Conservation (phyloP, 1,140 invertebrate species). For the Drosophila pandora region DNA sequence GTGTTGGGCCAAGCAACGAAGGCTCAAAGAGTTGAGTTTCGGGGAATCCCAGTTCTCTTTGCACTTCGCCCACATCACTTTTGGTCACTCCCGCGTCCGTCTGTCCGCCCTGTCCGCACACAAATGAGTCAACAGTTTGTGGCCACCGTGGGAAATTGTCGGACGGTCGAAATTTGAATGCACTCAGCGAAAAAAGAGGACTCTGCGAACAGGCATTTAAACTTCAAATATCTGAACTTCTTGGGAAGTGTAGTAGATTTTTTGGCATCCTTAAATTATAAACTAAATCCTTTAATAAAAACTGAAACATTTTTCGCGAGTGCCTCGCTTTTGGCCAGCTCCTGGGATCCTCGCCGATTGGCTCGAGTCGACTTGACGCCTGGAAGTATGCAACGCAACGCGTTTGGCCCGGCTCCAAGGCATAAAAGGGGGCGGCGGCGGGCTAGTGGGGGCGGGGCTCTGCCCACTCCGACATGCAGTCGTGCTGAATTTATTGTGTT, state of each 20-base stretch:
- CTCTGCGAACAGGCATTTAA: too few species aligned
- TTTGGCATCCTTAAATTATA: not conserved
- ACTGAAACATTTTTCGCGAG: not conserved
- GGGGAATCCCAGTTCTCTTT: constrained; percentile 40
- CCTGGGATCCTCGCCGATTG: constrained; percentile 38
- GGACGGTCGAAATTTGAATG: constrained; percentile 1
- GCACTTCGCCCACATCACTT: constrained; percentile 49
- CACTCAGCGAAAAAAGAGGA: not conserved
- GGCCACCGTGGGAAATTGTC: constrained; percentile 49
- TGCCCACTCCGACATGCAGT: constrained; percentile 42
- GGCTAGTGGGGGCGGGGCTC: not conserved
- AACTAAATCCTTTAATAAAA: not conserved
- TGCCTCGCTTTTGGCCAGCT: not conserved
- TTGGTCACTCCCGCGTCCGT: constrained; percentile 18
- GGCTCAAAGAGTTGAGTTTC: constrained; percentile 23
- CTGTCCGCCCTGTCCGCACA: constrained; percentile 21
- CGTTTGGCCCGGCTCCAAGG: constrained; percentile 48
- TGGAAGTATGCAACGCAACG: constrained; percentile 44
- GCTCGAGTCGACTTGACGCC: constrained; percentile 52
- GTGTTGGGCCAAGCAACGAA: constrained; percentile 8
- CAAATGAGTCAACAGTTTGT: constrained; percentile 73
- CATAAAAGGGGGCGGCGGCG: constrained; percentile 16
- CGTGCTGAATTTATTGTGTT: constrained; percentile 77
- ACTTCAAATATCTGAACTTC: not conserved
- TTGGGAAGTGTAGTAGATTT: not conserved